phyloP scores from a whole-genome alignment of 2,888 invertebrate species.

The Nephrotoma flavescens region DNA sequence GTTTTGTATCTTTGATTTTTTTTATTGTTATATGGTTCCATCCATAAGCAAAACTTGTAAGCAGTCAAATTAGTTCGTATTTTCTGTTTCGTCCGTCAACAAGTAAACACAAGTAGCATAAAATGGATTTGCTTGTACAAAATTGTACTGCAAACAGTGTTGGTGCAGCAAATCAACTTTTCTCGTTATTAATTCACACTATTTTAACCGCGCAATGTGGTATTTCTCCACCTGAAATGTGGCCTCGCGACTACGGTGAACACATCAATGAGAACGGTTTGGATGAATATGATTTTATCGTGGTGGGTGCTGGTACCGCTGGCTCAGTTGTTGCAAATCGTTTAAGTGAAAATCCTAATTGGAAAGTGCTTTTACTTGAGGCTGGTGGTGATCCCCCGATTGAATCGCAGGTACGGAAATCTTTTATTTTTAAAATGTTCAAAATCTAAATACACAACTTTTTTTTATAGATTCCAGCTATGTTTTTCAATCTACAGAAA shows the following conservation, averaged over 20 bases:
- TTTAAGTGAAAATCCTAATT: conserved; percentile 31
- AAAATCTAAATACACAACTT: no score
- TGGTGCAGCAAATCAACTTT: conserved; percentile 29
- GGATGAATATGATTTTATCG: conserved; percentile 29
- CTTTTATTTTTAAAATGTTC: background rate
- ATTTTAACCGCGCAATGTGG: conserved; percentile 44
- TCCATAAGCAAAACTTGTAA: no score
- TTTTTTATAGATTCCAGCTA: conserved; percentile 35
- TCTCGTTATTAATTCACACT: conserved; percentile 40
- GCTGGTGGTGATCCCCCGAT: conserved; percentile 36
- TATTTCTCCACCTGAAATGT: conserved; percentile 34
- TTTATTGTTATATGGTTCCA: no score
- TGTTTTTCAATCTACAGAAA: conserved; percentile 57
- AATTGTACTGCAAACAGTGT: conserved; percentile 18
- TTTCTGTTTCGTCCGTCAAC: no score
- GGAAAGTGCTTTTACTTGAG: conserved; percentile 34
- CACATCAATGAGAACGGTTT: conserved; percentile 12
- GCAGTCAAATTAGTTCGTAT: no score
- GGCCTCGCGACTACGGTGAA: conserved; percentile 38
- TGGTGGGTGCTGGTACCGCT: conserved; percentile 36
- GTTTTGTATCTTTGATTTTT: no score
- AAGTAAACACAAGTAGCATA: background rate
- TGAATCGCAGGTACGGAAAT: conserved; percentile 22
- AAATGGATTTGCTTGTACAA: background rate
- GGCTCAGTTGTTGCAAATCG: conserved; percentile 36